Base-by-base conservation (phyloP, 2,113 vertebrate species). In the Phaethornis superciliosus region DNA sequence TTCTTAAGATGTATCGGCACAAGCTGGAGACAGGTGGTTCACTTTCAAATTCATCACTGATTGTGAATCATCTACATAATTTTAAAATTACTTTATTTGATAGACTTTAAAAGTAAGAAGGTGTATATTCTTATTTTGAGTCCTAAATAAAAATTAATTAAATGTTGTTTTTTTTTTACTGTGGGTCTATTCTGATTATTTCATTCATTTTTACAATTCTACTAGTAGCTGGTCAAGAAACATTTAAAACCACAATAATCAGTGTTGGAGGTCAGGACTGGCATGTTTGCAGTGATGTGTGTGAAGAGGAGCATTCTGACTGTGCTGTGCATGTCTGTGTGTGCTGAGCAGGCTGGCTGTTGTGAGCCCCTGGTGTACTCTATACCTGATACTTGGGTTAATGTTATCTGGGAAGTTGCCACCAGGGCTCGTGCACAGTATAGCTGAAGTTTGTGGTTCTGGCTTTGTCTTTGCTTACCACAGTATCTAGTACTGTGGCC, bases 271-370 rank as follows among this genome's bases (percentile, higher is more conserved):
- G 80, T 95, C 85, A 81, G 60, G 64, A 26, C 68, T 77, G 3
- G 67, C 0, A 0, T 0, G 4, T 81, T 82, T 78, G 44, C 44
- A 82, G 91, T 74, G 68, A 32, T 88, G 20, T 27, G 16, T 51
- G 42, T 27, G 59, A 55, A 62, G 23, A 76, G 78, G 26, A 74
- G 35, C 6, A 7, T 62, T 71, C 62, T 84, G 60, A 35, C 22
- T 0, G 0, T 49, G 62, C 21, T 19, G 30, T 33, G 51, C 0
- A 0, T 58, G 67, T 35, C n/a, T 1, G 1, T 19, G 58, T 65
- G 54, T 6, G 3, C 81, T 54, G 49, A 47, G 4, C 46, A 47
- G 77, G 21, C 49, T 63, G 32, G 23, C 21, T 69, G 49, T 35
- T 0, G 0, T 47, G 20, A 63, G 24, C 28, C 47, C 52, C 15